Conservation (phyloP, 2,113 vertebrate genomes). For the Halichoeres trimaculatus region DNA sequence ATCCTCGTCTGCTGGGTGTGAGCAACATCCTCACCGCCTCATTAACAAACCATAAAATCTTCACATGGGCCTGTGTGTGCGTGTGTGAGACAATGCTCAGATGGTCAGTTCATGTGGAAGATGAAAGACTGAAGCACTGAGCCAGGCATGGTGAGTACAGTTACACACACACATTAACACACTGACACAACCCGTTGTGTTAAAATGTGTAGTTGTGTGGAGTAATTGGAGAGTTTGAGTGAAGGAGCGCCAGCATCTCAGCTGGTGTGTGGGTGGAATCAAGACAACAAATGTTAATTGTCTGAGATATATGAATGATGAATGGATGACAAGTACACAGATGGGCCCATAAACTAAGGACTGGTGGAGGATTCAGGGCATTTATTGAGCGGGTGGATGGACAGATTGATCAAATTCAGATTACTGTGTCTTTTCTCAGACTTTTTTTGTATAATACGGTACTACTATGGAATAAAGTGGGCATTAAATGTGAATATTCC, state of each 20-base stretch:
- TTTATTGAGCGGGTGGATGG: neutral
- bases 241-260: slow-evolving; percentile 42
- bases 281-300: slow-evolving; percentile 32
- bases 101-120: slow-evolving; percentile 41
- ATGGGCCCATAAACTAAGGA: slow-evolving; percentile 39
- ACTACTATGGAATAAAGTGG: slow-evolving; percentile 9
- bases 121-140: slow-evolving; percentile 61
- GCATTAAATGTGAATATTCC: slow-evolving; percentile 48
- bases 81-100: slow-evolving; percentile 36
- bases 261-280: slow-evolving; percentile 34
- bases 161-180: slow-evolving; percentile 1
- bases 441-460: slow-evolving; percentile 5
- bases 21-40: slow-evolving; percentile 62
- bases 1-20: slow-evolving; percentile 37
- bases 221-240: slow-evolving; percentile 41
- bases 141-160: slow-evolving; percentile 26
- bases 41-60: slow-evolving; percentile 68
- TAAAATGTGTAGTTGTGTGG: slow-evolving; percentile 16
- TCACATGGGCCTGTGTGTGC: slow-evolving; percentile 29
- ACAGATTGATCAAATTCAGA: neutral
- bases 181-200: slow-evolving; percentile 17
- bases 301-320: slow-evolving; percentile 26
- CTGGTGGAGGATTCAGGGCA: neutral
- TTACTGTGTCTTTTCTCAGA: neutral
- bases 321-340: slow-evolving; percentile 24